Evolutionary conservation across 2,888 invertebrate species (phyloP), one percentile per base, ranked within the genome.

Genomic region (Nezara viridula): DNA sequence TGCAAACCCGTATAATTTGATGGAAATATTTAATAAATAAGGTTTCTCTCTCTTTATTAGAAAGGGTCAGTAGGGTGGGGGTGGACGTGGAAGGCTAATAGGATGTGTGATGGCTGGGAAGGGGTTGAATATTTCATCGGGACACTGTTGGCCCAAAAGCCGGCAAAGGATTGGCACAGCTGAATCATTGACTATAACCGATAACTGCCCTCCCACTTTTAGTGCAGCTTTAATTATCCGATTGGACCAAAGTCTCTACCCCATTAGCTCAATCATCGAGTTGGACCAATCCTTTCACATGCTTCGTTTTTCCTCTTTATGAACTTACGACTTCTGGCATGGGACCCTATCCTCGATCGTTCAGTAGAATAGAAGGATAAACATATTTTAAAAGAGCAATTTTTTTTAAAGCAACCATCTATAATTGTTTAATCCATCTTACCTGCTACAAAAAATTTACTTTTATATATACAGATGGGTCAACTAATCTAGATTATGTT

Each of bases 111-210:
- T 24, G 55, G 86, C 49, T 85, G 85, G 85, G 27, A 44, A 49
- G 85, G 49, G 85, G 85, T 32, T 86, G 49, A 86, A 86, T 86
- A 86, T 86, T 86, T 86, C 52, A 86, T 27, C 21, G 21, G 86
- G 49, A 12, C n/a, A 86, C 86, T 50, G 86, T 86, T 55, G 9
- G 32, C 52, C 86, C 49, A 86, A 86, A 86, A 49, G 85, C 85
- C 40, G 24, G 85, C 85, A 85, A 85, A 86, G 86, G 86, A 86
- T 86, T 85, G 86, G 27, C 55, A 21, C 19, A 21, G 32, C 12
- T 86, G 86, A 86, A 86, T 86, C 49, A 86, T 86, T 52, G 86
- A 86, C 49, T 50, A 49, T 19, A 27, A 24, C 32, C 32, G 55
- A 86, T 52, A 37, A 55, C 77, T 77, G 52, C 47, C 55, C 52